A percentile compares a stretch with the other conserved stretches of the same genome.
Evolutionary conservation across 2,797 vertebrate genomes (phyloP).

Genomic region (Leontocebus nigricollis): DNA sequence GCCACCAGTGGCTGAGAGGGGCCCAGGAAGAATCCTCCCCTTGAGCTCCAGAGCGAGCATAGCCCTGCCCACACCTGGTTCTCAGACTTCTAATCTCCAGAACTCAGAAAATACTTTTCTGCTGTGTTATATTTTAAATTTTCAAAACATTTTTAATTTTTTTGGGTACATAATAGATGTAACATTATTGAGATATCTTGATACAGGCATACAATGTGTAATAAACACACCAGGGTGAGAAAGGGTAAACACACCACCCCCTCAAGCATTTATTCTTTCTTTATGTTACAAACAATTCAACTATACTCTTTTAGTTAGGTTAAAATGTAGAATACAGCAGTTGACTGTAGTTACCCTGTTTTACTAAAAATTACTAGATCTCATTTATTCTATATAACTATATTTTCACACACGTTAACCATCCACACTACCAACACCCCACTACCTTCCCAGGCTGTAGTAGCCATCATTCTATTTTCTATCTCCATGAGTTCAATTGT

Average conservation of each 20-base stretch:
- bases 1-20: no score
- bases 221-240: background rate
- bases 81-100: background rate
- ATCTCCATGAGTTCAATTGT: background rate
- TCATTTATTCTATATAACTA: background rate
- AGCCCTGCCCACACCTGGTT: background rate
- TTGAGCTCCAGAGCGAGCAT: no score
- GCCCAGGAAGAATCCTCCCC: no score
- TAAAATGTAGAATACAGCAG: background rate
- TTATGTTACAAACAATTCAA: background rate
- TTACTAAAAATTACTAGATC: background rate
- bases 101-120: background rate
- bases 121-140: background rate
- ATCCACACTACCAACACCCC: background rate
- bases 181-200: background rate
- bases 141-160: background rate
- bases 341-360: background rate
- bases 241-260: no score
- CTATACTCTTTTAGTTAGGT: background rate
- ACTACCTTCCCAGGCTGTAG: background rate
- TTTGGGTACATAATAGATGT: background rate
- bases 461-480: background rate
- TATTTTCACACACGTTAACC: background rate
- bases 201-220: background rate
- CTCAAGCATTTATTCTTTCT: background rate